Evolutionary conservation across 2,797 vertebrate genomes (phyloP), one percentile per base, ranked within the genome.

Genomic region (Danio tinwini): DNA sequence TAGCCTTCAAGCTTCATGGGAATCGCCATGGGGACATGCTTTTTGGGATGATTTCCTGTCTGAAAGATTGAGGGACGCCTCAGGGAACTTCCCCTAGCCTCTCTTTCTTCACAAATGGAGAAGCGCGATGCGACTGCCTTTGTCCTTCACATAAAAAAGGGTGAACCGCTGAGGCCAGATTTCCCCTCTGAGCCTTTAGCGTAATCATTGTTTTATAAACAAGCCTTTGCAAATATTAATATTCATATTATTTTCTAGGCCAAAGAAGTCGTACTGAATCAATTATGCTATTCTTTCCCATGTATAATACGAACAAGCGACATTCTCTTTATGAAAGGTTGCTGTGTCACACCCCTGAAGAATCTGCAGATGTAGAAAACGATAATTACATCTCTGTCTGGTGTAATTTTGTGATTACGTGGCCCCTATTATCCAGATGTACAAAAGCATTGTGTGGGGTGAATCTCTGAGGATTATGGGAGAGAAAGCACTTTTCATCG

Each of bases 381-480:
- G 87, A 92, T 96, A 97, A 97, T 96, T 96, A 95, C 94, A 94
- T 94, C 92, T 94, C 94, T 88, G 91, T 92, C 88, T 87, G 88
- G 86, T 92, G 91, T 93, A 91, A 93, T 94, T 95, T 94, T 94
- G 92, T 94, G 94, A 93, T 95, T 94, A 88, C 87, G 92, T 88
- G 85, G 76, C 91, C 77, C 71, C 84, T 90, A 89, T 94, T 95
- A 94, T 93, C 90, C 86, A 87, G 87, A 90, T 94, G 92, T 90
- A 87, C 90, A 93, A 91, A 92, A 93, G 88, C 91, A 91, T 91
- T 88, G 85, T 86, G 74, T 86, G 80, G 90, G 90, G 88, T 9
- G 16, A 90, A 89, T 94, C 94, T 94, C 90, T 84, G 88, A 89
- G 92, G 93, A 92, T 88, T 92, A 79, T 84, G 84, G 87, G 90